These are phyloP conservation scores for Eupithecia abbreviata DNA, from an alignment of 2,888 invertebrate genomes.

Conservation along the genomic window DNA sequence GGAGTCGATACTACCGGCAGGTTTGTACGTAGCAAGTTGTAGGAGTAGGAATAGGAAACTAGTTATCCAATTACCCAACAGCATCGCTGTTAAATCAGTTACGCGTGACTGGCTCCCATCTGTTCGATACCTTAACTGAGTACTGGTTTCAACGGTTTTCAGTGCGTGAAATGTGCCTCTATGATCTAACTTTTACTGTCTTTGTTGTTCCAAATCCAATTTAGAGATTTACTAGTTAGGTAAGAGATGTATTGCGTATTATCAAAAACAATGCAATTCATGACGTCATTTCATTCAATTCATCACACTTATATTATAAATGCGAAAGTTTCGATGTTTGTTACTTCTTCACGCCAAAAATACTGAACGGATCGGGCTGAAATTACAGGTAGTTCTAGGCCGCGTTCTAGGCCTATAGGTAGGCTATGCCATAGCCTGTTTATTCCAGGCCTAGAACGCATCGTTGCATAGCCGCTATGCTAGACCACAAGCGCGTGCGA, in stretches of 20 bases:
- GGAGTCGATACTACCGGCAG: neutral
- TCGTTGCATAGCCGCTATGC: too few relatives aligned
- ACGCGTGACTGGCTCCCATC: constrained; percentile 16
- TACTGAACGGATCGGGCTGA: too few relatives aligned
- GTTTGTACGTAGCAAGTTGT: neutral
- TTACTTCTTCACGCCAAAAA: too few relatives aligned
- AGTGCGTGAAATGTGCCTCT: constrained; percentile 16
- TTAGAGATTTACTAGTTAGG: neutral
- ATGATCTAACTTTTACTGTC: neutral
- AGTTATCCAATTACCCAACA: constrained; percentile 10
- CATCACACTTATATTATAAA: too few relatives aligned
- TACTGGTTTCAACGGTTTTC: constrained; percentile 10
- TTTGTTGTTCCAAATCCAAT: neutral
- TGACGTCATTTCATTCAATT: neutral
- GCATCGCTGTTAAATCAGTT: constrained; percentile 2
- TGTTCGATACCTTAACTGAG: constrained; percentile 12
- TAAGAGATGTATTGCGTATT: neutral
- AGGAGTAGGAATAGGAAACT: neutral
- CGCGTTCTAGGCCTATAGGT: too few relatives aligned
- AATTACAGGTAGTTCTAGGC: too few relatives aligned
- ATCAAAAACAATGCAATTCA: neutral
- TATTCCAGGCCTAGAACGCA: too few relatives aligned
- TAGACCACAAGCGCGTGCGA: too few relatives aligned
- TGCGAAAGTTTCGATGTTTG: too few relatives aligned
- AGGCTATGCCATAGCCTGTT: too few relatives aligned